A percentile compares a stretch with the other conserved stretches of the same genome.
Conservation (phyloP, 2,113 vertebrate species). For the Vanacampus margaritifer region DNA sequence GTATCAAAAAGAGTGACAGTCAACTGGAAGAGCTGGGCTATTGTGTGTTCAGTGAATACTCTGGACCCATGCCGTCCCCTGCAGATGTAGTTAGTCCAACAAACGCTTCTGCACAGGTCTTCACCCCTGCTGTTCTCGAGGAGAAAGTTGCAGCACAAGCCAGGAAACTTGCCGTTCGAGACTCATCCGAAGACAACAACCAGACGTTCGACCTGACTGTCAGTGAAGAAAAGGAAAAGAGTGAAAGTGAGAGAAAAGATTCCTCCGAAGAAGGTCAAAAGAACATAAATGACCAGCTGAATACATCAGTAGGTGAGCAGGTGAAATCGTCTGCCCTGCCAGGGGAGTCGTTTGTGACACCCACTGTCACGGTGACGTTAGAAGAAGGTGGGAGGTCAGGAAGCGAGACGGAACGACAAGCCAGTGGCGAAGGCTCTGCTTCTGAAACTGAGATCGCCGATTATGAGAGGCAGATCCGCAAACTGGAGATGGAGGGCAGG, state of each 20-base stretch:
- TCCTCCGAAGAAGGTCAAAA: conserved; percentile 30
- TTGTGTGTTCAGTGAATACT: conserved; percentile 98
- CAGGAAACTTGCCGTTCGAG: conserved; percentile 58
- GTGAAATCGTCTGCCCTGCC: conserved; percentile 30
- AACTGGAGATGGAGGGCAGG: conserved; percentile 75
- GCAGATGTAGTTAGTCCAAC: conserved; percentile 79
- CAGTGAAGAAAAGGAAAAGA: conserved; percentile 39
- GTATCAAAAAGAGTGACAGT: conserved; percentile 83
- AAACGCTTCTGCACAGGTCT: conserved; percentile 57
- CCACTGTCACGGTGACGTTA: conserved; percentile 72
- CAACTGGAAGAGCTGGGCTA: conserved; percentile 95
- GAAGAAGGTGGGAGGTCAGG: conserved; percentile 62
- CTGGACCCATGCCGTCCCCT: conserved; percentile 92
- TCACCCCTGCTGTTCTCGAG: conserved; percentile 69
- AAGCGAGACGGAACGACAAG: conserved; percentile 52
- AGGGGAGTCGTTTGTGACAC: conserved; percentile 64
- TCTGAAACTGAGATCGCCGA: conserved; percentile 70
- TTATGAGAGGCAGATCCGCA: conserved; percentile 77
- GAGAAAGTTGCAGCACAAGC: conserved; percentile 69
- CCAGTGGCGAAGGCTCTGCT: conserved; percentile 57
- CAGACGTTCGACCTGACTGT: conserved; percentile 11
- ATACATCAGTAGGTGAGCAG: conserved; percentile 15
- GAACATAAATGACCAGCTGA: conserved; percentile 19
- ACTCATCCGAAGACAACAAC: conserved; percentile 57
- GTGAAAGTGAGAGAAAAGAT: conserved; percentile 27